A percentile compares a stretch with the other conserved stretches of the same genome.
Evolutionary conservation across 2,888 invertebrate genomes (phyloP).

Genomic region (Pollenia amentaria): DNA sequence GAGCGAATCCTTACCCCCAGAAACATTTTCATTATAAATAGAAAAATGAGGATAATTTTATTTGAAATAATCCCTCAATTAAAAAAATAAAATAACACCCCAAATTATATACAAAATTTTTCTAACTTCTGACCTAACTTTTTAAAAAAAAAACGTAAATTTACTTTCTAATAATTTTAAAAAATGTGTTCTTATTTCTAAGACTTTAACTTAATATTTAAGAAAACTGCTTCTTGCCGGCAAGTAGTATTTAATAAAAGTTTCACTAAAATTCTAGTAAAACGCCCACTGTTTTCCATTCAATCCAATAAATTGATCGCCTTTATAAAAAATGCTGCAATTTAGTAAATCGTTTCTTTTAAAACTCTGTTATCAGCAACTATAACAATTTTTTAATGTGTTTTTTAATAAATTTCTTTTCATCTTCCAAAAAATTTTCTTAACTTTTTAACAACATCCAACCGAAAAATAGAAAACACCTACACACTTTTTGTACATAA

Average conservation of each 20-base stretch:
- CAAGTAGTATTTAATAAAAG: background rate
- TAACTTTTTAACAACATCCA: slow-evolving; percentile 9
- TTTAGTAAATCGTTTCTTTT: slow-evolving; percentile 58
- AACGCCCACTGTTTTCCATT: slow-evolving; percentile 7
- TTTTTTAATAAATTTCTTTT: slow-evolving; percentile 66
- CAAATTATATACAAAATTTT: too few relatives aligned
- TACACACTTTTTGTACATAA: slow-evolving; percentile 46
- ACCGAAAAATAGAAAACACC: slow-evolving; percentile 29
- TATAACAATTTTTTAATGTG: slow-evolving; percentile 65
- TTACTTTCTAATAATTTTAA: too few relatives aligned
- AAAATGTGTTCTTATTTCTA: too few relatives aligned
- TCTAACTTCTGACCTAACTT: too few relatives aligned
- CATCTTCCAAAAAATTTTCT: slow-evolving; percentile 33
- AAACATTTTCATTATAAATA: too few relatives aligned
- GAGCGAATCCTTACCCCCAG: too few relatives aligned
- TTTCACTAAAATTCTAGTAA: background rate
- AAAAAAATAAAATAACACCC: too few relatives aligned
- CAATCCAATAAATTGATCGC: background rate
- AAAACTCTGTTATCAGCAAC: slow-evolving; percentile 58
- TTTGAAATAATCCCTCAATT: too few relatives aligned
- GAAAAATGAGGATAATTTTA: too few relatives aligned
- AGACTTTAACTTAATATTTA: background rate
- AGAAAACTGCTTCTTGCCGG: background rate
- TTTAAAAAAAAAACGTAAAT: too few relatives aligned
- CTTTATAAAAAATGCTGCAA: background rate